Evolutionary conservation across 2,113 vertebrate genomes (phyloP), one percentile per base, ranked within the genome.

Genomic region (Prinia subflava): DNA sequence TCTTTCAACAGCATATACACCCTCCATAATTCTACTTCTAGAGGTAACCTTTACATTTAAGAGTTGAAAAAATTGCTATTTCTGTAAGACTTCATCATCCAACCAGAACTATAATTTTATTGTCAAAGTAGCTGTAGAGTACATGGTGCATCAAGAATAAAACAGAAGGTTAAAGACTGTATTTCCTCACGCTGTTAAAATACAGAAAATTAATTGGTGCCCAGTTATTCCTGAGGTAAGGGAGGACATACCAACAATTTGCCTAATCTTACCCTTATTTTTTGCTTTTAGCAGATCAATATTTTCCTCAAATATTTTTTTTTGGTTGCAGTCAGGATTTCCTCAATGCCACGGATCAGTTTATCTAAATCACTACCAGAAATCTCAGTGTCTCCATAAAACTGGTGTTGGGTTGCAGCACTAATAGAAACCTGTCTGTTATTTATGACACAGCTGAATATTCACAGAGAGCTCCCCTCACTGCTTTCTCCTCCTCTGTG

Each of bases 41-140:
- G 35, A 81, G 33, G 55, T 78, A 93, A 87, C 49, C 42, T 94
- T 95, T 94, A 81, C 23, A 9, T 69, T 79, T 41, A 87, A 78
- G 35, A 81, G 31, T 49, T 73, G 15, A 67, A 95, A 93, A 94
- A 96, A 88, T 12, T 78, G 41, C 41, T 92, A 53, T 83, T 94
- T 91, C 84, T 63, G 31, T 91, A 89, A 78, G 71, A 89, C 52
- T 93, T 92, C 78, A 86, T 92, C 19, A 57, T 92, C 55, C 90
- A 93, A 82, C 63, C 24, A 59, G 78, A 63, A 63, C 60, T 92
- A 44, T 91, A 96, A 95, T 95, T 96, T 85, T 83, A 83, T 53
- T 90, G 85, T 91, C 83, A 77, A 87, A 85, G 85, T 82, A 90
- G 57, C 41, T 68, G 79, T 65, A 76, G 53, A 86, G 35, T 50